A percentile compares a stretch with the other conserved stretches of the same genome.
These are phyloP conservation scores for Mustela nigripes DNA, from an alignment of 2,113 vertebrate genomes.

Conservation along the genomic window DNA sequence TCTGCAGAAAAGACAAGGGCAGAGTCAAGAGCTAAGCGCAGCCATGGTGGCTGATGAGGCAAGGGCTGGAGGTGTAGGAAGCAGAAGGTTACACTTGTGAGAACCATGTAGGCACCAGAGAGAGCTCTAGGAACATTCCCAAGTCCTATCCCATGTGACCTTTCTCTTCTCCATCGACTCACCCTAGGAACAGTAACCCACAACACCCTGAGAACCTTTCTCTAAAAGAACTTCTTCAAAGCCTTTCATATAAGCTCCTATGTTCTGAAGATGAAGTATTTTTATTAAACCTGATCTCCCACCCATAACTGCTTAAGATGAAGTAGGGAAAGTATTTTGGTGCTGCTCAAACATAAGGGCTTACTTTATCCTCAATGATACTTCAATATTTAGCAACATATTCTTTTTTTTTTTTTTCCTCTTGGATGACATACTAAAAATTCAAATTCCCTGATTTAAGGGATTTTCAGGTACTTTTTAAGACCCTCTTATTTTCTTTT, in stretches of 20 bases:
- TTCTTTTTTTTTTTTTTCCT: background rate
- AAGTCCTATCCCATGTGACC: background rate
- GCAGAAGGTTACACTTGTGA: background rate
- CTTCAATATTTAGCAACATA: background rate
- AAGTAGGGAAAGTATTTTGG: background rate
- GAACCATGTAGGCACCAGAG: rapidly evolving
- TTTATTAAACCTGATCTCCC: background rate
- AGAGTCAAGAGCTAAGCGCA: background rate
- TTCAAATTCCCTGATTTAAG: conserved; percentile 1
- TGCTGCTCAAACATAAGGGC: background rate
- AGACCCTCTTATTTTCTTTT: background rate
- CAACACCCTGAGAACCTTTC: background rate
- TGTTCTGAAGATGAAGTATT: background rate
- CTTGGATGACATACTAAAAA: conserved; percentile 18
- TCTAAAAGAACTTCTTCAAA: background rate
- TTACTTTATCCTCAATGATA: background rate
- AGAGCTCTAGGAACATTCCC: background rate
- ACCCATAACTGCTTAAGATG: background rate
- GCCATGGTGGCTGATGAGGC: too few species aligned
- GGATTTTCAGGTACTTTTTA: conserved; percentile 27
- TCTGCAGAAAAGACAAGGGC: background rate
- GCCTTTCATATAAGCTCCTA: background rate
- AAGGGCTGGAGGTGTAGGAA: background rate
- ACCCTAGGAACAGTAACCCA: background rate
- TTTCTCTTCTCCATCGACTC: background rate